Conservation (phyloP, 2,888 invertebrate species). For the Tigriopus californicus region DNA sequence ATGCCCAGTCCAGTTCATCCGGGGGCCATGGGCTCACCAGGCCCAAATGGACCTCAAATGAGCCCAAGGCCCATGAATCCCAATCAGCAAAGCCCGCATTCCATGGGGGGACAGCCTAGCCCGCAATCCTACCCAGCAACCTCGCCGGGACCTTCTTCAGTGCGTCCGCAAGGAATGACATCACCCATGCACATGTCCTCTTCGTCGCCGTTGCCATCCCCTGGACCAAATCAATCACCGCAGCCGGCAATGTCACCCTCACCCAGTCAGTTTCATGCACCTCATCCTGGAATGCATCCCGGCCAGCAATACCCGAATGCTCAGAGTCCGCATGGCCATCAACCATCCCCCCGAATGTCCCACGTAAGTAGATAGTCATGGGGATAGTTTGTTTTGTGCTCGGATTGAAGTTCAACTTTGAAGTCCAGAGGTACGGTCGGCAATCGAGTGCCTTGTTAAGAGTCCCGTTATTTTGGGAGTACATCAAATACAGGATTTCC, state of each 20-base stretch:
- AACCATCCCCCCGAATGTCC: background rate
- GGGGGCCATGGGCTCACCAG: background rate
- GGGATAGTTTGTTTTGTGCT: no score
- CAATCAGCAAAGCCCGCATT: slow-evolving; percentile 3
- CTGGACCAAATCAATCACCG: no score
- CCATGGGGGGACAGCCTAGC: slow-evolving; percentile 6
- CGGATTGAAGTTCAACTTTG: no score
- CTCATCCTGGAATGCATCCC: background rate
- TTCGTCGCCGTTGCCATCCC: background rate
- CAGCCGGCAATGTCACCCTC: slow-evolving; percentile 1
- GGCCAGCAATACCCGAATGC: background rate
- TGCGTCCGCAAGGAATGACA: slow-evolving; percentile 11
- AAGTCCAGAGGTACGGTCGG: no score
- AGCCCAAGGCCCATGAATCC: background rate
- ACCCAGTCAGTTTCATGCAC: background rate
- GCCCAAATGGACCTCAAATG: background rate
- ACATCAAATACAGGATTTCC: no score
- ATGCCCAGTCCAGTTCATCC: background rate
- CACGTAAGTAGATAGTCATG: background rate
- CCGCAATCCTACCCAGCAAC: slow-evolving; percentile 3
- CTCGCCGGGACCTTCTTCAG: slow-evolving; percentile 1
- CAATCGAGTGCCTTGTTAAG: no score
- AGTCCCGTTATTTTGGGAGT: no score
- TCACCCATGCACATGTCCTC: slow-evolving; percentile 9
- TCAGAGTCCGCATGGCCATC: background rate